Evolutionary conservation across 2,113 vertebrate species (phyloP), one percentile per base, ranked within the genome.

Genomic region (Macrotis lagotis): DNA sequence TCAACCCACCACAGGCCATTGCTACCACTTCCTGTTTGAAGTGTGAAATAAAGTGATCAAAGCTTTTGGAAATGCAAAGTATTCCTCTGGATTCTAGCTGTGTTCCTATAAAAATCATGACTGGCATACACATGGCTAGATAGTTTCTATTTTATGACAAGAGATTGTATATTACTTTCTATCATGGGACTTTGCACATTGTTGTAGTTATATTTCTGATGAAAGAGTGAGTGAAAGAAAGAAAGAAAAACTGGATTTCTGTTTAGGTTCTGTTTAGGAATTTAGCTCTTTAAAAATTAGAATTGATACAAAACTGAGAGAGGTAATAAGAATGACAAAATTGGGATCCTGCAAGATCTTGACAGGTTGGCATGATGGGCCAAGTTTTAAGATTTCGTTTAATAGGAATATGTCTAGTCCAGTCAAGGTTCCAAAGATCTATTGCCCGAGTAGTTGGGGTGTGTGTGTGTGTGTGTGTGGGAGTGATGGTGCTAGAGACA

Each of bases 201-300:
- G 47, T 48, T 6, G n/a, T n/a, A 8, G 51, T 90, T 6, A 66
- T 47, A 91, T 93, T 55, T 59, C 92, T 89, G 55, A 8, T 90
- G 90, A 91, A 3, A 52, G 31, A 51, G 22, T 66, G 83, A 89
- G 31, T 89, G 44, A 92, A 96, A 59, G 89, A 89, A 96, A 59
- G 89, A 89, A 48, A 83, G 48, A 92, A 96, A 66, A 83, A 47
- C 51, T 89, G 3, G 47, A 48, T 95, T 91, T 92, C 89, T 93
- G 59, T 52, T 37, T 91, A 94, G 74, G 91, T n/a, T n/a, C n/a
- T n/a, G 94, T 9, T 48, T 88, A 90, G 94, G 91, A 93, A 51
- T 55, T 83, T 47, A 90, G 25, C 88, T 37, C n/a, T 44, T 83
- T 44, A 37, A 44, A 24, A 83, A 83, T 83, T 8, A 83, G 66